Evolutionary conservation across 2,113 vertebrate species (phyloP).

Genomic region (Chloropsis cyanopogon): DNA sequence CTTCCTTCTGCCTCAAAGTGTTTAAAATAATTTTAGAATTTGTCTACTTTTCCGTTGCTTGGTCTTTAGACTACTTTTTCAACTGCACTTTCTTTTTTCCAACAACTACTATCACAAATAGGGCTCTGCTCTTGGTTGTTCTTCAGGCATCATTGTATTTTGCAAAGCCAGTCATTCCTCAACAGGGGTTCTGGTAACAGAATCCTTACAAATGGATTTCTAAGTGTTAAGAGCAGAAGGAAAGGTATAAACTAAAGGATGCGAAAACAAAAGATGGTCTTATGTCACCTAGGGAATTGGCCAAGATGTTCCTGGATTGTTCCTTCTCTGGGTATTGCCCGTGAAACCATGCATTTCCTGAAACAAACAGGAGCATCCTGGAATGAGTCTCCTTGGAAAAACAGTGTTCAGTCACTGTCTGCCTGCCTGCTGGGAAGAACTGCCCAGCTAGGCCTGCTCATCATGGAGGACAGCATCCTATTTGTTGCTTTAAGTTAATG

Average conservation of each 20-base stretch:
- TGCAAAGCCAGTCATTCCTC: neutral
- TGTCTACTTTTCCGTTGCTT: neutral
- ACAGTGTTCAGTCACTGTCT: neutral
- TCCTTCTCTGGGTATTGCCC: neutral
- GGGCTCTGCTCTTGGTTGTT: neutral
- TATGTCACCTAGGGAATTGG: neutral
- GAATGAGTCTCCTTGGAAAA: neutral
- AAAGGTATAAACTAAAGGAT: neutral
- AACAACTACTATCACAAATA: neutral
- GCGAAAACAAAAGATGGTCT: neutral
- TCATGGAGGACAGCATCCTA: neutral
- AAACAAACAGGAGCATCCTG: neutral
- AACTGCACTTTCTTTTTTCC: neutral
- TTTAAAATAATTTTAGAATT: neutral
- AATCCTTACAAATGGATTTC: neutral
- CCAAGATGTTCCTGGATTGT: neutral
- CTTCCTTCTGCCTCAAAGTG: neutral
- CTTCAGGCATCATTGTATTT: neutral
- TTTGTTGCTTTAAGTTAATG: neutral
- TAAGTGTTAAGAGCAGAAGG: neutral
- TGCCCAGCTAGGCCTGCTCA: neutral
- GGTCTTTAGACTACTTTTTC: neutral
- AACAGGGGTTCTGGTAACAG: neutral
- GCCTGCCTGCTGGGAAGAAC: neutral
- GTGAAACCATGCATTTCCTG: neutral